Evolutionary conservation across 1,140 invertebrate species (phyloP), one percentile per base, ranked within the genome.

Genomic region (Rhyacophila brunnea): DNA sequence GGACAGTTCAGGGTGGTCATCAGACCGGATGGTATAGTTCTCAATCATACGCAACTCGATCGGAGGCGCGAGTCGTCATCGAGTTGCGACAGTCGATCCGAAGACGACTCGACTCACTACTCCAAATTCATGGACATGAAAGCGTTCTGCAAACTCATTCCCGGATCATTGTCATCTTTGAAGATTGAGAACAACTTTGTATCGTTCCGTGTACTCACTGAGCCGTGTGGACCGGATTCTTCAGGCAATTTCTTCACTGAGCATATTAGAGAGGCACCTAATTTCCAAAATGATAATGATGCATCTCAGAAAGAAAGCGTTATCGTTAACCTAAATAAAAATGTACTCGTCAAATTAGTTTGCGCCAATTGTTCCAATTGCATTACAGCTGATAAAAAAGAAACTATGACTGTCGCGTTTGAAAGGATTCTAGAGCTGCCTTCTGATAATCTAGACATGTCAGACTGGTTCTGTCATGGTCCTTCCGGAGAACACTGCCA

Each of bases 381-480:
- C 35, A 67, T 83, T 6, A 75, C 74, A 6, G 38, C 47, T 17
- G 51, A 34, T 20, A 14, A 17, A n/a, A 10, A 18, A 19, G 50
- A 50, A 34, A 60, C 66, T 51, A 59, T 68, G 38, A 52, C 49
- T 9, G 50, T 74, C 0, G 70, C 71, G 32, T 83, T 82, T 71
- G 59, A 77, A 23, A 71, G 81, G 54, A 70, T 83, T 66, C 69
- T 83, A 54, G 80, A 82, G 50, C 68, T 83, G 46, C 81, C 82
- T 6, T 74, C 77, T 1, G 68, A 74, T 28, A 80, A 77, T 74
- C 66, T 77, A 50, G 81, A 83, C 60, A 73, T 76, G 67, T 75
- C 72, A 0, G 80, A 83, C 51, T 83, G 80, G 81, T 83, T 82
- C 67, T 83, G 82, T 60, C 81, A 82, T 61, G 72, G 68, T 2